Base-by-base conservation (phyloP, 2,888 invertebrate species). In the Girardia tigrina region DNA sequence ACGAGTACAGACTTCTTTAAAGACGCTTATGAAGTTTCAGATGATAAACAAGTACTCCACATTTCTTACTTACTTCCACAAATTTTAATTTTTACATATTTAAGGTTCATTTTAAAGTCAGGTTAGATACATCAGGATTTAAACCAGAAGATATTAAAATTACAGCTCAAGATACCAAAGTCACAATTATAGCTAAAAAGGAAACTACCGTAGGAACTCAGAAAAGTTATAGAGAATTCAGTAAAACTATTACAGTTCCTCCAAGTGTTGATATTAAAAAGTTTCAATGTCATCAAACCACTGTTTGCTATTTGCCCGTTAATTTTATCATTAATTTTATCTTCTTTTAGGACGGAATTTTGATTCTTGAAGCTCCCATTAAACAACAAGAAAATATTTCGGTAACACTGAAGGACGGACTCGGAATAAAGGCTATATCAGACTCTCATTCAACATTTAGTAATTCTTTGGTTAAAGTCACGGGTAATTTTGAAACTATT, bases 71-170 rank as follows among this genome's bases (percentile, higher is more conserved):
- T 29, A n/a, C 28, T 2, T 20, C 2, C 2, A 23, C 36, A 42
- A 16, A 12, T 42, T 72, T 28, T 42, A 72, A 28, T 6, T 14
- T 6, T 28, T n/a, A 70, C 70, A 23, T 12, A 29, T 23, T 20
- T 16, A 20, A 72, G 73, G 73, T 72, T 23, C 73, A 72, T n/a
- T 72, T 72, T 36, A 72, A 72, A 29, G 36, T 72, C 4, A 28
- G 73, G 36, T 29, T 72, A 2, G 73, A 72, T n/a, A 36, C 73
- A 2, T 72, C 73, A 2, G 36, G 29, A 2, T 72, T 29, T n/a
- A 28, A 23, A 16, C 73, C 73, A n/a, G 73, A 72, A 28, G 73
- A 72, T 28, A 56, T 72, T 29, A 72, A 72, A 29, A 36, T 72
- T 20, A 29, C 16, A 2, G 73, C 36, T 6, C 29, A 72, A 27